Conservation (phyloP, 2,113 vertebrate species). For the Junco hyemalis region DNA sequence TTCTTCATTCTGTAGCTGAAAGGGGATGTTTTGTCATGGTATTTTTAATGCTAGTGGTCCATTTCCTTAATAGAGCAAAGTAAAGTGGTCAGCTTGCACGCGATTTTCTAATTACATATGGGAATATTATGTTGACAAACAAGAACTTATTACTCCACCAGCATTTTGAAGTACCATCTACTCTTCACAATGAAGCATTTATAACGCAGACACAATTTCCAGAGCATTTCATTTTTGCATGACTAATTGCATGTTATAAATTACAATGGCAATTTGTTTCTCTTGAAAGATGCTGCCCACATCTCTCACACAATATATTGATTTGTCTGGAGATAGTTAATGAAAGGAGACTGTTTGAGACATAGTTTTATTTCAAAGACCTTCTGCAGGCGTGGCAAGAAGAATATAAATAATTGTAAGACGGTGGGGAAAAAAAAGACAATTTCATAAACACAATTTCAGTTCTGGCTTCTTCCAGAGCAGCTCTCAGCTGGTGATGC, state of each 20-base stretch:
- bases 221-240: slow-evolving; percentile 40
- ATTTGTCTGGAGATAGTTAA: background rate
- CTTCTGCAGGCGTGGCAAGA: background rate
- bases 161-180: slow-evolving; percentile 17
- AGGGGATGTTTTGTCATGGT: background rate
- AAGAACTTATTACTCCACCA: slow-evolving; percentile 31
- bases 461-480: background rate
- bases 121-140: slow-evolving; percentile 47
- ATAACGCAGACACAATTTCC: background rate
- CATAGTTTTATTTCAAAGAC: background rate
- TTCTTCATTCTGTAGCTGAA: background rate
- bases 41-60: background rate
- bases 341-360: background rate
- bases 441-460: background rate
- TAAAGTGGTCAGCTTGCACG: background rate
- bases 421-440: background rate
- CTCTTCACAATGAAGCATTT: background rate
- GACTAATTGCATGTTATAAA: slow-evolving; percentile 22
- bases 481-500: background rate
- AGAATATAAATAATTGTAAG: background rate
- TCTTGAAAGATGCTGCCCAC: background rate
- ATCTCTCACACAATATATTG: background rate
- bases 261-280: slow-evolving; percentile 8
- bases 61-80: slow-evolving; percentile 28
- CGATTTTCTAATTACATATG: slow-evolving; percentile 13